Base-by-base conservation (phyloP, 92 coral and sea anemone genomes). In the Umimayanthus kanabou region DNA sequence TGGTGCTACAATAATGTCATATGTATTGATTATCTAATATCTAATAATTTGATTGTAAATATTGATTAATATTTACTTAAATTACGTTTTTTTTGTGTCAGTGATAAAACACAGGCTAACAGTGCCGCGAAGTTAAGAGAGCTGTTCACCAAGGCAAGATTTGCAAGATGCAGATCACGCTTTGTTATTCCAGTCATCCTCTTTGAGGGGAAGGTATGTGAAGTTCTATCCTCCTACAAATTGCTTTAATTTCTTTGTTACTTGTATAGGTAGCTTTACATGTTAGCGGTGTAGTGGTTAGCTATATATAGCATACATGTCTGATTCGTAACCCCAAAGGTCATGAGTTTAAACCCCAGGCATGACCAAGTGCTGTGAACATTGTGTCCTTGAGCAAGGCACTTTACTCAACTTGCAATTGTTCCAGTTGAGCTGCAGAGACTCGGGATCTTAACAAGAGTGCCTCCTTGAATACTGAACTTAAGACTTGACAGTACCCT, bases 101-200 rank as follows among this genome's bases (percentile, higher is more conserved):
- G 88, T 83, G 78, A 45, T 76, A 87, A 82, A 25, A 28, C 64
- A 9, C 78, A 50, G 42, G 49, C 61, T 25, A 96, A 95, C 89
- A 96, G 93, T 85, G 91, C 92, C 6, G 76, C 77, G 26, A 92
- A 93, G 58, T 90, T 96, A 29, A 89, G 93, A 78, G 96, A 95
- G 40, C 90, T 96, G 43, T 92, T 96, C 85, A 90, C 92, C 43
- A 96, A 96, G 89, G 98, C 99, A 40, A 90, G 99, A 82, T 92
- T 96, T 89, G 99, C 99, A 9, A 92, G 99, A 82, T 96, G 99
- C 78, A 90, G 99, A 55, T 96, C 99, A 28, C 90, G 99, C 89
- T 96, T 96, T 92, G 99, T 96, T 45, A 93, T 96, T 33, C 99
- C 99, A 37, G 97, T 96, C 2, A 96, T 96, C 65, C 93, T 95